Base-by-base conservation (phyloP, 2,797 vertebrate species). In the Enteromius treurensis region DNA sequence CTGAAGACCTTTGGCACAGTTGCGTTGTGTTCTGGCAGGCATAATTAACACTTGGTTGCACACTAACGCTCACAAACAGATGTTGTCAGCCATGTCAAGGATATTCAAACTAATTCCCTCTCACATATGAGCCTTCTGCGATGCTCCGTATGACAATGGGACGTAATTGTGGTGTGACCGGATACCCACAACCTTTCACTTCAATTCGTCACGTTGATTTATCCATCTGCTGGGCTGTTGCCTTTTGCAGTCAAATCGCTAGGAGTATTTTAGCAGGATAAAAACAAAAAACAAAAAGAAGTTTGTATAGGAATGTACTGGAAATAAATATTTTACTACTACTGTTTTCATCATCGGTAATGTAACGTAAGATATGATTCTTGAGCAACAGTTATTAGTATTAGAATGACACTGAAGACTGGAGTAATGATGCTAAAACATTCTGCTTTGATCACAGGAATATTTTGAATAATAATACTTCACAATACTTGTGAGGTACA, bases 41-140 rank as follows among this genome's bases (percentile, higher is more conserved):
- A 89, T 89, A 94, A 94, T 94, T 94, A 95, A 91, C 89, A 87
- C 86, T 81, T 71, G 87, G 79, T 87, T 88, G 87, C 87, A 53
- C 83, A 87, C 71, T 89, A 90, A 88, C 88, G 88, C 88, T 71
- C 73, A 29, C 77, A 91, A 91, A 91, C 90, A 92, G 89, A 92
- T 89, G 91, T 89, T 89, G 91, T 93, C 92, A 90, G 71, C 89
- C 84, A 75, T 91, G 90, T 92, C 90, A 90, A 82, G 11, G 64
- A 87, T 87, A 88, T 84, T 88, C 86, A 87, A 90, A 90, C 55
- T 69, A 80, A 79, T 85, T 84, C 87, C 40, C 85, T 75, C 89
- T 89, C 89, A 75, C 70, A 81, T 47, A 65, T 23, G 87, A 86
- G 45, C 83, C 84, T 88, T n/a, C 23, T 81, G 40, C 19, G 0